Evolutionary conservation across 1,140 invertebrate genomes (phyloP), one percentile per base, ranked within the genome.

Genomic region (Papilio dardanus): DNA sequence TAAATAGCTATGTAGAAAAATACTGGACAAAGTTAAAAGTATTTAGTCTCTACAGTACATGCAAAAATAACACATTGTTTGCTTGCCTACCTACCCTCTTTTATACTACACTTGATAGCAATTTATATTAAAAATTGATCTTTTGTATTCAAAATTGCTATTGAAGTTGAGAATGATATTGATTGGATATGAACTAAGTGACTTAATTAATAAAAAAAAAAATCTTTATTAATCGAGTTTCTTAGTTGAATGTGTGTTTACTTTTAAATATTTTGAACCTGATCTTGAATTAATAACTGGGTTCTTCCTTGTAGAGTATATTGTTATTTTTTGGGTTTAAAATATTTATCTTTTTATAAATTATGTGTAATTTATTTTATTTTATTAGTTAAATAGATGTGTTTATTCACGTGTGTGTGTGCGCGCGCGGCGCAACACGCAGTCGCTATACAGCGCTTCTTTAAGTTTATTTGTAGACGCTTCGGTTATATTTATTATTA

Each of bases 401-500:
- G 68, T 42, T 35, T 21, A 35, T 58, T 73, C 46, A 73, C 46
- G 71, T 73, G 71, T 58, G 37, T 77, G 76, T 35, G 78, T 77
- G 74, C 62, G 54, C 77, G 77, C 66, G 79, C 79, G 78, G 77
- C 79, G 81, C 78, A 84, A 76, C 74, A 77, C 75, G 74, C 83
- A 86, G 86, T 79, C 78, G 79, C 79, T 81, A 78, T 76, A 78
- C 66, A 77, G 78, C 73, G 88, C 90, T 91, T 91, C 78, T 86
- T 86, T 84, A 73, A 82, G 79, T 83, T 88, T 80, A 80, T 82
- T 84, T 79, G 86, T 88, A 84, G 83, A 81, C 74, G 91, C 90
- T 92, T 91, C 75, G 87, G 84, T 79, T 74, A 79, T 82, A 80
- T 83, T 82, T 86, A 83, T 84, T 84, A 85, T 82, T 86, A 83